A percentile compares a stretch with the other conserved stretches of the same genome.
These are phyloP conservation scores for Corythornis cristatus DNA, from an alignment of 2,113 vertebrate genomes.

Conservation along the genomic window DNA sequence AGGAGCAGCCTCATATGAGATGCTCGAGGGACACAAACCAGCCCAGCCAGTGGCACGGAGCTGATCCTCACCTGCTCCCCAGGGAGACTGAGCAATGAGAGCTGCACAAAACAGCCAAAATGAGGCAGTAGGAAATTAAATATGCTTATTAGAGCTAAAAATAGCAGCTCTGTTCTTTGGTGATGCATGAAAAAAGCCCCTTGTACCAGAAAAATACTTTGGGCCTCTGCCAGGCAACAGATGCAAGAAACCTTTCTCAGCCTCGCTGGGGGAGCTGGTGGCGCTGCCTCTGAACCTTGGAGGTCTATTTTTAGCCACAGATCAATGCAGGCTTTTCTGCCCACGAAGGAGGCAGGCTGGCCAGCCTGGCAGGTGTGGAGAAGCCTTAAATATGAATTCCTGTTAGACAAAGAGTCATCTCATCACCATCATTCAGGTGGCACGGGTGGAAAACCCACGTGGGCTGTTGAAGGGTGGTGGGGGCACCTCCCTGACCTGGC, in stretches of 20 bases:
- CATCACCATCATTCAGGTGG: background rate
- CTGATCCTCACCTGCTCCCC: background rate
- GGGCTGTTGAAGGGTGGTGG: background rate
- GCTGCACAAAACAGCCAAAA: background rate
- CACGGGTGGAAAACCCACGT: background rate
- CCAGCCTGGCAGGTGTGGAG: background rate
- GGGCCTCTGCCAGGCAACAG: conserved; percentile 44
- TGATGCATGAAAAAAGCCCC: conserved; percentile 39
- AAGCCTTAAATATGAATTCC: background rate
- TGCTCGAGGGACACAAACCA: background rate
- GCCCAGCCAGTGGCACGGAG: background rate
- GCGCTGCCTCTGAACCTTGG: background rate
- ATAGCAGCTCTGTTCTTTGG: conserved; percentile 43
- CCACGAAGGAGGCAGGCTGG: background rate
- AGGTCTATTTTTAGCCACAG: conserved; percentile 36
- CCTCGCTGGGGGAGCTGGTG: conserved; percentile 13
- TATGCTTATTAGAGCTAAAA: conserved; percentile 63
- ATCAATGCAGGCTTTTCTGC: conserved; percentile 10
- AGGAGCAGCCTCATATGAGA: rapidly evolving
- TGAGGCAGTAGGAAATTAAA: conserved; percentile 58
- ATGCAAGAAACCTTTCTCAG: background rate
- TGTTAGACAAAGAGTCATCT: background rate
- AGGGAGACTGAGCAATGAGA: background rate
- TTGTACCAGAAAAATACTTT: conserved; percentile 28
- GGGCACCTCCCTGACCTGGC: background rate